A percentile compares a stretch with the other conserved stretches of the same genome.
Evolutionary conservation across 2,113 vertebrate genomes (phyloP).

Genomic region (Fukomys damarensis): DNA sequence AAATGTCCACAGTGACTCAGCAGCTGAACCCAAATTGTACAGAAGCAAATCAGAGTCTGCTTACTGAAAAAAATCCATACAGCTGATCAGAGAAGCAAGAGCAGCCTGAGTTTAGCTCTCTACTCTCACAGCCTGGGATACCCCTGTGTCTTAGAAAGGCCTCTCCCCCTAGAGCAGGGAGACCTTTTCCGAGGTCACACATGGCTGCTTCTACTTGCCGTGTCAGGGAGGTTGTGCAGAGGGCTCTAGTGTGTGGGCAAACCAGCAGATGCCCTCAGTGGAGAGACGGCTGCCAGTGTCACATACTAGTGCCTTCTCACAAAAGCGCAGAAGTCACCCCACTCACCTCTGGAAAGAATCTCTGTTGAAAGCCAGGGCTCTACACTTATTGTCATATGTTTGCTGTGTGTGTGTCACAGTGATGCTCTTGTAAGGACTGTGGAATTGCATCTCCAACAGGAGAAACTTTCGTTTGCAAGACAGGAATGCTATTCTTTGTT

Average conservation of each 20-base stretch:
- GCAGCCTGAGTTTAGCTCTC: background rate
- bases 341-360: background rate
- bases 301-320: background rate
- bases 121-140: too few relatives aligned
- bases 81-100: too few relatives aligned
- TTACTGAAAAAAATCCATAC: background rate
- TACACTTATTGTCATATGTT: background rate
- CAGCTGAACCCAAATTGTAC: too few relatives aligned
- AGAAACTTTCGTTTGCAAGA: background rate
- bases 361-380: background rate
- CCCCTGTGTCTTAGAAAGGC: background rate
- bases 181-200: background rate
- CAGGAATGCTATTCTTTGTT: background rate
- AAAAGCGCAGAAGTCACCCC: background rate
- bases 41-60: background rate
- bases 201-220: background rate
- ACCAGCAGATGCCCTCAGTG: background rate
- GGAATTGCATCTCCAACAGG: background rate
- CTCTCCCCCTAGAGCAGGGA: too few relatives aligned
- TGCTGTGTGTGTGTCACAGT: background rate
- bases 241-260: background rate
- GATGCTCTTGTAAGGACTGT: background rate
- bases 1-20: background rate
- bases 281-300: rapidly evolving
- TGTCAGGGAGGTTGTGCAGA: too few relatives aligned